phyloP scores from a whole-genome alignment of 1,140 invertebrate genomes.

The Galleria mellonella region DNA sequence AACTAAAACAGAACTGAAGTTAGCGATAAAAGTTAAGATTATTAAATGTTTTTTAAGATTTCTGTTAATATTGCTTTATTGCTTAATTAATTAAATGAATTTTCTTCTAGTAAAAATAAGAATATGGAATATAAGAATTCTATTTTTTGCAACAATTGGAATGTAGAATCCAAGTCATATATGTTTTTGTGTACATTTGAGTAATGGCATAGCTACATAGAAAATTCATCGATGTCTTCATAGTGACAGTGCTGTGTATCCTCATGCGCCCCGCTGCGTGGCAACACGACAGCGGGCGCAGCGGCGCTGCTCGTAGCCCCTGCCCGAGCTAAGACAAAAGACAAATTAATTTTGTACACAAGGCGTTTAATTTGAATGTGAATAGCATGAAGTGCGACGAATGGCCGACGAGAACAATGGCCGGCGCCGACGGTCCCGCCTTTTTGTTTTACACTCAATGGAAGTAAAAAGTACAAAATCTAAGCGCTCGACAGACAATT shows the following conservation, averaged over 20 bases:
- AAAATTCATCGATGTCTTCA: neutral
- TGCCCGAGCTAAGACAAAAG: conserved; percentile 64
- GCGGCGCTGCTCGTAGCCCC: conserved; percentile 7
- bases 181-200: too few species aligned
- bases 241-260: neutral
- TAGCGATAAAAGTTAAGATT: too few species aligned
- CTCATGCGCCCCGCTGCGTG: conserved; percentile 45
- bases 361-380: conserved; percentile 73
- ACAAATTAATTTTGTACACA: conserved; percentile 74
- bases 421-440: conserved; percentile 61
- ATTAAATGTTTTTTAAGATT: too few species aligned
- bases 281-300: conserved; percentile 42
- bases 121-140: too few species aligned
- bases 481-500: conserved; percentile 64
- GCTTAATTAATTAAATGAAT: too few species aligned
- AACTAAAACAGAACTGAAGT: too few species aligned
- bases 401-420: conserved; percentile 68
- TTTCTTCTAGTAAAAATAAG: too few species aligned
- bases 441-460: conserved; percentile 63
- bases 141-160: too few species aligned
- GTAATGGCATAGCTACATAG: too few species aligned
- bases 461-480: conserved; percentile 65
- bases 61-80: too few species aligned
- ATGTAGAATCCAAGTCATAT: too few species aligned
- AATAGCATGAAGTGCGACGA: conserved; percentile 74